Evolutionary conservation across 2,113 vertebrate species (phyloP).

Genomic region (Ammodytes marinus): DNA sequence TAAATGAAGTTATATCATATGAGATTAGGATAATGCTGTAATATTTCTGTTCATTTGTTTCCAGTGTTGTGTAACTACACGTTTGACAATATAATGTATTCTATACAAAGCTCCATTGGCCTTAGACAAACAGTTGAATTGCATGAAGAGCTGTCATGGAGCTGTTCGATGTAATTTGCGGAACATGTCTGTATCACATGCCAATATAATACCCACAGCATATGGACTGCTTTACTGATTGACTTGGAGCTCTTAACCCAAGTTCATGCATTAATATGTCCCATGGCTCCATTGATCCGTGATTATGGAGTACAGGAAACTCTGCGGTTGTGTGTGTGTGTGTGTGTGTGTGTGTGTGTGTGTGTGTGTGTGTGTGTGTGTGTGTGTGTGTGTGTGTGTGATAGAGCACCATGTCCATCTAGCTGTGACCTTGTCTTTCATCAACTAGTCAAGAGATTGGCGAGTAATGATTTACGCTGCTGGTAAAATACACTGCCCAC

Average conservation of each 20-base stretch:
- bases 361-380: background rate
- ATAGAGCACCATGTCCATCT: background rate
- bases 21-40: too few species aligned
- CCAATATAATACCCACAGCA: background rate
- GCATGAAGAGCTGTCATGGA: background rate
- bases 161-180: background rate
- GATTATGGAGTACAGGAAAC: conserved; percentile 21
- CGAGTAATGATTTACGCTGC: conserved; percentile 32
- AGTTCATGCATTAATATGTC: background rate
- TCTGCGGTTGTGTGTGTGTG: background rate
- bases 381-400: conserved; percentile 2
- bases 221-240: background rate
- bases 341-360: background rate
- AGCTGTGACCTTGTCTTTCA: conserved; percentile 45
- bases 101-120: too few species aligned
- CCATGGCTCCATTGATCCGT: conserved; percentile 8
- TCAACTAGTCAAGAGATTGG: conserved; percentile 1
- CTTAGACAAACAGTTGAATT: background rate
- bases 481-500: background rate
- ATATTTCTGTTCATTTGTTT: background rate
- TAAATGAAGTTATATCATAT: too few species aligned
- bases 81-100: background rate
- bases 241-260: too few species aligned
- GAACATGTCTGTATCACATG: background rate
- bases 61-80: background rate